Base-by-base conservation (phyloP, 2,113 vertebrate species). In the Thamnaconus septentrionalis region DNA sequence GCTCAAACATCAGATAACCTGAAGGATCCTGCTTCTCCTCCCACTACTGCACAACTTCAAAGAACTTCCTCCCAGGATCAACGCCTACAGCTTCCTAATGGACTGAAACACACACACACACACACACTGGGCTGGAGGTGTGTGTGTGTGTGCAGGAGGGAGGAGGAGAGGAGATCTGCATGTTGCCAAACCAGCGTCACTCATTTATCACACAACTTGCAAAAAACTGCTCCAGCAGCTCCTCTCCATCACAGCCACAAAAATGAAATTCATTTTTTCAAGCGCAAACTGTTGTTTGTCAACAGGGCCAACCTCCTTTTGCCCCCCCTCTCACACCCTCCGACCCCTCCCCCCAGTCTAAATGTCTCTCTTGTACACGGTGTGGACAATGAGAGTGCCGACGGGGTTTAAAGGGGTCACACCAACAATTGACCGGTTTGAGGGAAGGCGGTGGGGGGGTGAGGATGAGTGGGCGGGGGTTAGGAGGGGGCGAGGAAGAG, bases 331-430 rank as follows among this genome's bases (percentile, higher is more conserved):
- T 31, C 18, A 31, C 18, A 31, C 18, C 18, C 18, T 31, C 18
- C 1, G 1, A 31, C 18, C 18, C 18, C 18, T 31, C 18, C 18
- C 18, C 18, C 18, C 60, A 55, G 60, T 53, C 45, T 64, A 69
- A 73, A 70, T 41, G 53, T 63, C 53, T 70, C 75, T 62, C 61
- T 83, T 70, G 71, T 71, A 81, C 77, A 64, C 57, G 62, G 73
- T 83, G 76, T 73, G 66, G 77, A 81, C 64, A 75, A 82, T 61
- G 59, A 70, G 79, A 64, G 80, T 69, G 80, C 45, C 51, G 57
- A 71, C 56, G 39, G 83, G 73, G 79, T 80, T 84, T 85, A 88
- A 88, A 88, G 83, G 76, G 83, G 84, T 87, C 88, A 86, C 83
- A 82, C 80, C 79, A 83, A 89, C 87, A 89, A 86, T 80, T 75